Conservation (phyloP, 1,140 invertebrate species). For the Tetramorium parvispinum region DNA sequence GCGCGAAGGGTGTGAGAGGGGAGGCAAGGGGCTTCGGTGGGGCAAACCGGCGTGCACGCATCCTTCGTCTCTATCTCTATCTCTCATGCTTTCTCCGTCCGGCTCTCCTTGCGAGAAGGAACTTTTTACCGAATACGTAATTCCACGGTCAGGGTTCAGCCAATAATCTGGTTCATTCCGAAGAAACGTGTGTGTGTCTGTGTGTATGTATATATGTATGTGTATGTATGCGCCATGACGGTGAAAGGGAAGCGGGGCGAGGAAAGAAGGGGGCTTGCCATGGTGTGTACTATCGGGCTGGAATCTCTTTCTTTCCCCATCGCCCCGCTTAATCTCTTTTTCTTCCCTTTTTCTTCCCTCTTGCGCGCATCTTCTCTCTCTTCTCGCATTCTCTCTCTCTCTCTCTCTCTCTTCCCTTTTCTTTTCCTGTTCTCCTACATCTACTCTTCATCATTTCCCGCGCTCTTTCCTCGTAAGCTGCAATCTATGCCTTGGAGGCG, state of each 20-base stretch:
- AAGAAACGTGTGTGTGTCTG: background rate
- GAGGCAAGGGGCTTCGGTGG: background rate
- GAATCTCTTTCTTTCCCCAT: conserved; percentile 54
- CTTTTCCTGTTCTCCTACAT: conserved; percentile 2
- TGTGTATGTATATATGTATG: no score
- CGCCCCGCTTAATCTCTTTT: conserved; percentile 45
- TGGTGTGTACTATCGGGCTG: conserved; percentile 67
- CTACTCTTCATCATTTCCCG: conserved; percentile 49
- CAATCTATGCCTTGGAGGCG: conserved; percentile 56
- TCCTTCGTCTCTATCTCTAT: conserved; percentile 24
- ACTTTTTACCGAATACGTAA: conserved; percentile 81
- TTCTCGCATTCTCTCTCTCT: background rate
- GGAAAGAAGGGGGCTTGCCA: conserved; percentile 20
- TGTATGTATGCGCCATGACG: conserved; percentile 48
- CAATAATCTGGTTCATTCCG: conserved; percentile 82
- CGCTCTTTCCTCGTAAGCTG: conserved; percentile 49
- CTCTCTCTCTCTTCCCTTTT: background rate
- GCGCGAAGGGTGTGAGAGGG: conserved; percentile 8
- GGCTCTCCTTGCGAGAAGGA: conserved; percentile 60
- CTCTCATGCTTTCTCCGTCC: conserved; percentile 26
- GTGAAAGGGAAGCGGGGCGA: conserved; percentile 10
- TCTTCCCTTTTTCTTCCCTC: conserved; percentile 30
- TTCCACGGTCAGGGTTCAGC: conserved; percentile 80
- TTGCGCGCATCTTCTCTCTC: conserved; percentile 7
- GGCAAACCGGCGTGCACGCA: conserved; percentile 59